These are phyloP conservation scores for Musca vetustissima DNA, from an alignment of 1,140 invertebrate species.

Conservation along the genomic window DNA sequence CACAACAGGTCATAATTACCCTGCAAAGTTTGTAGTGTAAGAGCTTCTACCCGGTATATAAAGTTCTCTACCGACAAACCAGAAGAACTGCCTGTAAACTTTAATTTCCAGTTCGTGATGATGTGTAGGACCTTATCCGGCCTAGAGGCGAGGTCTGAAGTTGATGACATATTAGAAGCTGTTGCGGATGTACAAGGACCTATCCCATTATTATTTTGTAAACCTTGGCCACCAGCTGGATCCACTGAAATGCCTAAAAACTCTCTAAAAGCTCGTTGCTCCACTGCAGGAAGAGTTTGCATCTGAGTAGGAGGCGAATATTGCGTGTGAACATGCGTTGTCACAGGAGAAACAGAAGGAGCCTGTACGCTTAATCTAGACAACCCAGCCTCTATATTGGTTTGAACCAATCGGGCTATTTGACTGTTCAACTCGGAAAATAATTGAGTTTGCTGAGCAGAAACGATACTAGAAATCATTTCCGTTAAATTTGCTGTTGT, in stretches of 20 bases:
- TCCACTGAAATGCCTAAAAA: neutral
- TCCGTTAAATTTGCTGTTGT: too few relatives aligned
- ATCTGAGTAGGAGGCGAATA: too few relatives aligned
- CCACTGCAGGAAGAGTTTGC: neutral
- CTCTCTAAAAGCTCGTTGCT: neutral
- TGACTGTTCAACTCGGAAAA: too few relatives aligned
- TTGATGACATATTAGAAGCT: too few relatives aligned
- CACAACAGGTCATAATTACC: conserved; percentile 12
- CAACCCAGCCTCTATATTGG: too few relatives aligned
- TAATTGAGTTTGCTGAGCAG: too few relatives aligned
- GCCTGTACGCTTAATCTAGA: too few relatives aligned
- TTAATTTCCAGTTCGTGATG: conserved; percentile 20
- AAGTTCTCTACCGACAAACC: conserved; percentile 3
- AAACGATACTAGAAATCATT: too few relatives aligned
- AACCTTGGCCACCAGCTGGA: neutral
- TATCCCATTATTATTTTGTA: neutral
- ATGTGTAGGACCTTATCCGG: neutral
- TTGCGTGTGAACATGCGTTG: too few relatives aligned
- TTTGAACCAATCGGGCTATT: too few relatives aligned
- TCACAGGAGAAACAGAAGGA: too few relatives aligned
- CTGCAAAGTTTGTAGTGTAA: neutral
- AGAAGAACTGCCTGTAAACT: neutral
- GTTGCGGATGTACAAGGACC: neutral
- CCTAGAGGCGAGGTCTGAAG: neutral
- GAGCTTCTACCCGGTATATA: conserved; percentile 3